These are phyloP conservation scores for Phengaris alcon DNA, from an alignment of 2,888 invertebrate genomes.

Conservation along the genomic window DNA sequence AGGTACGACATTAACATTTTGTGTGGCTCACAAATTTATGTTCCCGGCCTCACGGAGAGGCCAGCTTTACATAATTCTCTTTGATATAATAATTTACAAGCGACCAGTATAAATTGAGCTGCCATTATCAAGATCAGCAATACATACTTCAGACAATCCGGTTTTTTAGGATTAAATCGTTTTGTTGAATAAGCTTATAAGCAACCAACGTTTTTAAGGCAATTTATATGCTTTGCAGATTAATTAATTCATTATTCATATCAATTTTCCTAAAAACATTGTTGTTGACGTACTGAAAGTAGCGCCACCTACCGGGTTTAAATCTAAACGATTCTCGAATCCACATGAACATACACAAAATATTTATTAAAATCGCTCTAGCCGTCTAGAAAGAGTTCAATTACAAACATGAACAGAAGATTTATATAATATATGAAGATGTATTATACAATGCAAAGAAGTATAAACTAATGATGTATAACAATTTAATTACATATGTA, in stretches of 20 bases:
- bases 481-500: conserved; percentile 1
- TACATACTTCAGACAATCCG: conserved; percentile 8
- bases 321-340: no score
- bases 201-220: not conserved
- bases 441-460: not conserved
- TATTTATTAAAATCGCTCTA: no score
- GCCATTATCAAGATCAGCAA: conserved; percentile 1
- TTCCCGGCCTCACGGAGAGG: conserved; percentile 20
- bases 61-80: conserved; percentile 20
- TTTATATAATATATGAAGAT: no score
- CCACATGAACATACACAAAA: no score
- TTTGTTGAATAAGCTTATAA: not conserved
- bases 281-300: no score
- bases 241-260: not conserved
- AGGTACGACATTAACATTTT: conserved; percentile 13
- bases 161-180: conserved; percentile 2
- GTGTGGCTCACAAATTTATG: conserved; percentile 19
- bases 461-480: not conserved
- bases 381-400: no score
- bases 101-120: conserved; percentile 10
- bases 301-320: no score
- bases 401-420: no score
- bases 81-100: conserved; percentile 18
- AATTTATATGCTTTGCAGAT: not conserved
- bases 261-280: no score